Evolutionary conservation across 2,888 invertebrate genomes (phyloP), one percentile per base, ranked within the genome.

Genomic region (Drosophila nigritarsus): DNA sequence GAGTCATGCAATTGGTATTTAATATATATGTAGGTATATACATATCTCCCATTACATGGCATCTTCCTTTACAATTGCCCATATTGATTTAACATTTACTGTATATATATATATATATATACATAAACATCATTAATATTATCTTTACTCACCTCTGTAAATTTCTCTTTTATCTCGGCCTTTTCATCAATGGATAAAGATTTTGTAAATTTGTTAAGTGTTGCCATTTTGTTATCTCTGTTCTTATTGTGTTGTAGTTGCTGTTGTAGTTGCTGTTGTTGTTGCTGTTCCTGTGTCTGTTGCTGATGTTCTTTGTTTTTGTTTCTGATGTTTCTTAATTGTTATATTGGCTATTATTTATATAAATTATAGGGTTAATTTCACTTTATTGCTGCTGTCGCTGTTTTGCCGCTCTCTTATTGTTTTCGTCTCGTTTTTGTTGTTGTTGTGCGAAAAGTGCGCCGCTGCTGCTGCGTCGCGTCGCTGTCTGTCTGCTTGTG

Each of bases 161-260:
- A 97, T 92, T 96, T 96, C 93, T 96, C 96, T 91, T 95, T 94
- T 90, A 97, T 95, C 94, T 97, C 97, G 75, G 95, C 94, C 87
- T 95, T 94, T 94, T 97, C 96, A 91, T 96, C 96, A 68, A 85
- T 90, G 63, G 93, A 93, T 65, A 93, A 86, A 69, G 90, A 92
- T 90, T 93, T 93, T 69, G 91, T 91, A 68, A 93, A 91, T 90
- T 92, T 93, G 72, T 92, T 92, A 77, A 91, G 72, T 68, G 91
- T 79, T 86, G 92, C 90, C 90, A 89, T 91, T 80, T 82, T 90
- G 62, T 65, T 75, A 36, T 55, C 36, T 38, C 36, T 40, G 50
- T 55, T 75, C 65, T 34, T 67, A 24, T 54, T 54, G 36, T 34
- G 54, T 48, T 48, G 40, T 18, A 72, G 40, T 11, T 68, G 34